phyloP scores from a whole-genome alignment of 1,140 invertebrate genomes.

The Caerostris extrusa region DNA sequence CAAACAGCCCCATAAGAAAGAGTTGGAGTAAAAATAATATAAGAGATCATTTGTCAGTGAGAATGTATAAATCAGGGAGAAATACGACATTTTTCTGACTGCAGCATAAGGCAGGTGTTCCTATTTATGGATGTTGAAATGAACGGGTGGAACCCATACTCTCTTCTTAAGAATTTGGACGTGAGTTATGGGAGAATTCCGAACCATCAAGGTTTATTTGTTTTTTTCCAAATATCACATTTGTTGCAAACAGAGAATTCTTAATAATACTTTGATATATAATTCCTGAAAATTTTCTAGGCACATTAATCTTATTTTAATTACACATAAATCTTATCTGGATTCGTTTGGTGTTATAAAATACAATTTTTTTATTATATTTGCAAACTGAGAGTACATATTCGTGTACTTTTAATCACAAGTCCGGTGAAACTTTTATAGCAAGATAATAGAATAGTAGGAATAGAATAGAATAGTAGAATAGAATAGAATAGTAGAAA shows the following conservation, averaged over 20 bases:
- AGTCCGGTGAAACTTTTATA: too few relatives aligned
- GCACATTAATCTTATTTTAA: too few relatives aligned
- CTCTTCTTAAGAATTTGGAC: conserved; percentile 29
- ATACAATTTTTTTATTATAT: too few relatives aligned
- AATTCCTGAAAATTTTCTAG: too few relatives aligned
- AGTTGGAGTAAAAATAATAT: background rate
- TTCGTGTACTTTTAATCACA: too few relatives aligned
- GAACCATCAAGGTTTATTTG: background rate
- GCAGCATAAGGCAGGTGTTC: conserved; percentile 32
- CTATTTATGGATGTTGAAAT: conserved; percentile 54
- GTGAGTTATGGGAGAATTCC: background rate
- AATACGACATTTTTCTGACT: conserved; percentile 37
- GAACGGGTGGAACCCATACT: conserved; percentile 15
- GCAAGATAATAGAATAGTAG: too few relatives aligned
- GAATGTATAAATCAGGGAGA: conserved; percentile 27
- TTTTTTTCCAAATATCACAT: background rate
- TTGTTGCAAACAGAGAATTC: background rate
- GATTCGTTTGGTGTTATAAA: too few relatives aligned
- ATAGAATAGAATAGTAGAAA: too few relatives aligned
- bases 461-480: too few relatives aligned
- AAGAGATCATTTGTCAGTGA: conserved; percentile 41
- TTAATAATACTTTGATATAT: too few relatives aligned
- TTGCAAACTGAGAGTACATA: too few relatives aligned
- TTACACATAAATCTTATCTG: too few relatives aligned
- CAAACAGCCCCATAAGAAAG: conserved; percentile 7